Evolutionary conservation across 2,888 invertebrate species (phyloP).

Genomic region (Nomada lathburiana): DNA sequence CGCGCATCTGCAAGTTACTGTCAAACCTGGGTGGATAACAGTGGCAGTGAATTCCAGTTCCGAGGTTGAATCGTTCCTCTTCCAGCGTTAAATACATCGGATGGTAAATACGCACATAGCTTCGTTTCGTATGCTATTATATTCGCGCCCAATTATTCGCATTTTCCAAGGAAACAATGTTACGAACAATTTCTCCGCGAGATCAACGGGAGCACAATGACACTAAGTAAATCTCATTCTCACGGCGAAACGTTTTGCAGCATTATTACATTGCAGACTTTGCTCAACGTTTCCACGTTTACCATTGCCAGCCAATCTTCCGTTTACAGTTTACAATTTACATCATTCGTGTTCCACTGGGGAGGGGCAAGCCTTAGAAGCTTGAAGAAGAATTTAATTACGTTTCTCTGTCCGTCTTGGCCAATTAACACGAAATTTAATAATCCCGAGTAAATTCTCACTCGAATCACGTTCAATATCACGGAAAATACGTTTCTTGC

Average conservation of each 20-base stretch:
- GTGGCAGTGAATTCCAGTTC: not conserved
- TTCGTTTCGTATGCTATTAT: conserved; percentile 9
- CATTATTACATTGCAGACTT: conserved; percentile 44
- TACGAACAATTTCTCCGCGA: conserved; percentile 38
- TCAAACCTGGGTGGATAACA: no score
- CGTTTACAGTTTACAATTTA: conserved; percentile 9
- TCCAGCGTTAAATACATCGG: not conserved
- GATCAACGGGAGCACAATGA: conserved; percentile 40
- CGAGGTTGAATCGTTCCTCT: not conserved
- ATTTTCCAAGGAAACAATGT: conserved; percentile 43
- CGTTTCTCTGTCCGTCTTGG: not conserved
- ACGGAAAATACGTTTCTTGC: not conserved
- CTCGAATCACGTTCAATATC: not conserved
- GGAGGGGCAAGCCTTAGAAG: not conserved
- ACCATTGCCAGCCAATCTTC: conserved; percentile 27
- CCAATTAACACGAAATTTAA: conserved; percentile 33
- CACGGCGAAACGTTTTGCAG: conserved; percentile 21
- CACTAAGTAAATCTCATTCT: conserved; percentile 37
- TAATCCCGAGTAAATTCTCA: conserved; percentile 1
- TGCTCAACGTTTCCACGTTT: conserved; percentile 22
- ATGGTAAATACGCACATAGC: not conserved
- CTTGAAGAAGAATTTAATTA: conserved; percentile 31
- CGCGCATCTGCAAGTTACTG: no score
- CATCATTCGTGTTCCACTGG: conserved; percentile 8
- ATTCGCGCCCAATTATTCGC: conserved; percentile 38